phyloP scores from a whole-genome alignment of 37 sponge, comb jelly and placozoan genomes.

The Amphimedon queenslandica region DNA sequence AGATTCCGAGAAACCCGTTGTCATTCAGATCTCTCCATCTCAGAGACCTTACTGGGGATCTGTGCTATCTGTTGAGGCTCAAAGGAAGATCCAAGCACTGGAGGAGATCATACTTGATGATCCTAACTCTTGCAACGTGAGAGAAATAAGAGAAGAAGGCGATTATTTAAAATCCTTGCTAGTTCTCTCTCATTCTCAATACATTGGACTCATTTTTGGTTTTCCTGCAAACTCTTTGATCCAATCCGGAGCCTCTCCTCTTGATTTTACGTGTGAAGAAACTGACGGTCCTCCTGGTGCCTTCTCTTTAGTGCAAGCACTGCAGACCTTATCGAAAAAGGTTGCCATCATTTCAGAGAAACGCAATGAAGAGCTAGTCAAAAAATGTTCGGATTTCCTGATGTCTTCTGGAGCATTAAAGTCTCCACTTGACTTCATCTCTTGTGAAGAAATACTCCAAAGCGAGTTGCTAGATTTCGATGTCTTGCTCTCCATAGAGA shows the following conservation, averaged over 20 bases:
- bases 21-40: constrained; percentile 28
- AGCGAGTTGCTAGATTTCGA: constrained; percentile 43
- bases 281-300: constrained; percentile 85
- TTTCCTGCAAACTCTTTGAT: constrained; percentile 59
- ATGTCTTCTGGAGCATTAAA: constrained; percentile 18
- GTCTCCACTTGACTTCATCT: constrained; percentile 9
- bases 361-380: neutral
- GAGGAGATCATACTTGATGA: constrained; percentile 66
- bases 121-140: constrained; percentile 41
- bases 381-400: constrained; percentile 25
- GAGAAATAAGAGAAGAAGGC: constrained; percentile 36
- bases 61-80: neutral
- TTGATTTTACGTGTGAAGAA: constrained; percentile 73
- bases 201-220: constrained; percentile 68
- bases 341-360: constrained; percentile 36
- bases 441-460: neutral
- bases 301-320: constrained; percentile 54
- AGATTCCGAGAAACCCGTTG: neutral
- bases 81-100: neutral
- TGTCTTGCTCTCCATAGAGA: constrained; percentile 84
- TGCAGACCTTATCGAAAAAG: constrained; percentile 51
- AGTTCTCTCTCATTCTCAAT: constrained; percentile 54
- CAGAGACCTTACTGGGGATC: constrained; percentile 46
- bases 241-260: constrained; percentile 57
- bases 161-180: constrained; percentile 59